Conservation (phyloP, 2,797 vertebrate species). For the Pipistrellus pygmaeus region DNA sequence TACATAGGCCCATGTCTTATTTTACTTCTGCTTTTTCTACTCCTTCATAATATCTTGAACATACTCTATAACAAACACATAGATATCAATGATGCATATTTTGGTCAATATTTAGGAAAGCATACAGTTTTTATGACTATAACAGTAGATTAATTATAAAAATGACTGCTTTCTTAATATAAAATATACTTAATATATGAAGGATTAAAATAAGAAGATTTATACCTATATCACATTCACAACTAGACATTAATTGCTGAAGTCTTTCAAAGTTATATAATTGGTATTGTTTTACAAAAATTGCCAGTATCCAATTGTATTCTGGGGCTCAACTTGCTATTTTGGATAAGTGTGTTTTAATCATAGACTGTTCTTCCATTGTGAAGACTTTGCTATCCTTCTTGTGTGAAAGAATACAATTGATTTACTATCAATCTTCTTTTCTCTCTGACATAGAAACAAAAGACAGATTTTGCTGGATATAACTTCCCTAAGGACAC, state of each 20-base stretch:
- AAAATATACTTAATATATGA: neutral
- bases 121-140: neutral
- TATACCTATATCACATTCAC: neutral
- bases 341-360: slow-evolving; percentile 29
- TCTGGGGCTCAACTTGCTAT: neutral
- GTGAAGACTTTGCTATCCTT: slow-evolving; percentile 22
- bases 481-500: neutral
- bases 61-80: neutral
- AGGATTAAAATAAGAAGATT: neutral
- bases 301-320: slow-evolving; percentile 9
- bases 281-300: slow-evolving; percentile 22
- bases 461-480: slow-evolving; percentile 19
- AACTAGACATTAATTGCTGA: neutral
- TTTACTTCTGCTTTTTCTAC: neutral
- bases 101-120: neutral
- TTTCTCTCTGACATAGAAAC: slow-evolving; percentile 47
- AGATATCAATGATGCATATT: neutral
- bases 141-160: neutral
- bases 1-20: neutral
- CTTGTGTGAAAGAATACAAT: slow-evolving; percentile 50
- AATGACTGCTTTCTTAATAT: neutral
- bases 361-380: slow-evolving; percentile 2
- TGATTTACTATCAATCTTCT: slow-evolving; percentile 58
- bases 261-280: neutral
- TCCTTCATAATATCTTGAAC: neutral